Base-by-base conservation (phyloP, 2,888 invertebrate genomes). In the Tineola bisselliella region DNA sequence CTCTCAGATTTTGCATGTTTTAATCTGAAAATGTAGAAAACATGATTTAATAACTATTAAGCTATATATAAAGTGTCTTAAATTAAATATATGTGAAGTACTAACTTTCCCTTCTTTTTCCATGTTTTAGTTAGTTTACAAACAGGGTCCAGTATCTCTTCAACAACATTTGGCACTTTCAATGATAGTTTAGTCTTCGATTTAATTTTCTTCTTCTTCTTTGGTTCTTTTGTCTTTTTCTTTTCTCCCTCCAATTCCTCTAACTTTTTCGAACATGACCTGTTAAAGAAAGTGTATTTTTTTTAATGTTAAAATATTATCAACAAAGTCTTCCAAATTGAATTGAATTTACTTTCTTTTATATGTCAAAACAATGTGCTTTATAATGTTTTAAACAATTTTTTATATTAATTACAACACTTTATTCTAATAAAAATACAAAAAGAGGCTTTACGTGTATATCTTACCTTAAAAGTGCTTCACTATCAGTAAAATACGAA, bases 221-320 rank as follows among this genome's bases (percentile, higher is more conserved):
- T 87, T 60, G 81, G 81, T 18, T 81, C 79, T 66, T 81, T 82
- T 17, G 64, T 64, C 31, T 77, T 81, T 62, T 74, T 70, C 44
- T 73, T 72, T 66, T 84, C 84, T 30, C 72, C 77, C 72, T 88
- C 86, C 62, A 88, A 68, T 67, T 84, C 86, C 72, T 87, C 83
- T 57, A 92, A 71, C 71, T 91, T 92, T 70, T 90, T 90, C 1
- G 90, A 91, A 70, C 91, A 92, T 1, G 91, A 91, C 65, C 92
- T 92, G 65, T 19, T 69, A 67, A 8, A 58, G 17, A 15, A 48
- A 18, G n/a, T n/a, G n/a, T n/a, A n/a, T n/a, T n/a, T n/a, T n/a
- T n/a, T n/a, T n/a, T n/a, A n/a, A n/a, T n/a, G n/a, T n/a, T n/a
- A n/a, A n/a, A n/a, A n/a, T n/a, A n/a, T n/a, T n/a, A n/a, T n/a